Evolutionary conservation across 2,113 vertebrate genomes (phyloP), one percentile per base, ranked within the genome.

Genomic region (Ageneiosus marmoratus): DNA sequence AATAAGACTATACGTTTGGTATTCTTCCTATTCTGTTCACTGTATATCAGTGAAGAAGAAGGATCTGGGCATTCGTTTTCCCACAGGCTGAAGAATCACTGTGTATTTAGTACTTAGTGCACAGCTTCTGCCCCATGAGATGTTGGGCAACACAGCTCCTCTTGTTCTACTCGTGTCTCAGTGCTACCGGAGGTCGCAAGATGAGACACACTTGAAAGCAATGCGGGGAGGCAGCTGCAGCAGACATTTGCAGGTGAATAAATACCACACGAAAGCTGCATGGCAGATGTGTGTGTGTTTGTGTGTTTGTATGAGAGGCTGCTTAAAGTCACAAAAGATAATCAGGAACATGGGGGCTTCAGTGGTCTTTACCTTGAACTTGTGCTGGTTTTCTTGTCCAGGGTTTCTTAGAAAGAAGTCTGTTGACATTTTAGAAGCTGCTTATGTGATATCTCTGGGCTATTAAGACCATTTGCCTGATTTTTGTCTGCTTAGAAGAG

Each of bases 141-240:
- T 76, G 77, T 80, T 81, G 88, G 55, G 78, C 83, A 85, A 87
- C 88, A 88, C 83, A 84, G 79, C 76, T 58, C 70, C 77, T 85
- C 87, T 88, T 89, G 86, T 89, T 88, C 86, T 84, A 34, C 4
- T 50, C 34, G 60, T 44, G n/a, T 81, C 77, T 78, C 50, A 24
- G 67, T 80, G 74, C 67, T 79, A 70, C 69, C 50, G 82, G 50
- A 84, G 81, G 83, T 83, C 85, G 63, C 63, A 79, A 72, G 74
- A 86, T 73, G 58, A 80, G 83, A 74, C 73, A 86, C 85, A 87
- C 70, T 85, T 88, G 81, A 83, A 88, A 79, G 86, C 56, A 60
- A 89, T 86, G 70, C n/a, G 79, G 77, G 75, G 78, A 81, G 41
- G 83, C 79, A 88, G 83, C 62, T 83, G 32, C 70, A 34, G 77